A percentile compares a stretch with the other conserved stretches of the same genome.
Conservation (phyloP, 2,888 invertebrate genomes). For the Dolichomitus sp. region DNA sequence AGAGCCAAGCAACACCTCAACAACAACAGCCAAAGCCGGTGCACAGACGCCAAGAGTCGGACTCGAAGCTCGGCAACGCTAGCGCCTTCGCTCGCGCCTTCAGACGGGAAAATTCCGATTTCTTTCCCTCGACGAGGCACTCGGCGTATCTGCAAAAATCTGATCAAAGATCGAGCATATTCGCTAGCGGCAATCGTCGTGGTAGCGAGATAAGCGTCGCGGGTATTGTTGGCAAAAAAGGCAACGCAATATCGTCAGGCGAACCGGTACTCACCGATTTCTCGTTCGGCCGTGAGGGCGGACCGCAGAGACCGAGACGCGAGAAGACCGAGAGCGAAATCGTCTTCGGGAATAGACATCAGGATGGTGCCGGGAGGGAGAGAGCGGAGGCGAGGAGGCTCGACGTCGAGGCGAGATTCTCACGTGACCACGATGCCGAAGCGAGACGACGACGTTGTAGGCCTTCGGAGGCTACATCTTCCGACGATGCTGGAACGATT, state of each 20-base stretch:
- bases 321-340: constrained; percentile 97
- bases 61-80: constrained; percentile 89
- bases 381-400: constrained; percentile 86
- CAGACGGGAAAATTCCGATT: constrained; percentile 94
- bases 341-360: constrained; percentile 90
- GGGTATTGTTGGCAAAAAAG: constrained; percentile 84
- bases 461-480: constrained; percentile 82
- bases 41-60: constrained; percentile 92
- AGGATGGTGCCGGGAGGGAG: constrained; percentile 83
- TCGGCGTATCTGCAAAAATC: constrained; percentile 91
- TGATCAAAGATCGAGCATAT: constrained; percentile 86
- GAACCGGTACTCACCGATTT: constrained; percentile 92
- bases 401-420: constrained; percentile 83
- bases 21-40: constrained; percentile 85
- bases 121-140: constrained; percentile 93
- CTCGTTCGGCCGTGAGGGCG: constrained; percentile 87
- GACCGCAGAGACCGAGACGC: constrained; percentile 89
- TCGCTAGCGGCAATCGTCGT: constrained; percentile 90
- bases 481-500: constrained; percentile 82
- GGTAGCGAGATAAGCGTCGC: constrained; percentile 87
- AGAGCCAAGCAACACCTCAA: constrained; percentile 68
- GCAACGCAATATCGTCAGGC: constrained; percentile 86
- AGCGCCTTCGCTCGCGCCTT: constrained; percentile 92
- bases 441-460: constrained; percentile 86
- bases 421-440: constrained; percentile 78